Conservation (phyloP, 1,140 invertebrate genomes). For the Leucophenga varia region DNA sequence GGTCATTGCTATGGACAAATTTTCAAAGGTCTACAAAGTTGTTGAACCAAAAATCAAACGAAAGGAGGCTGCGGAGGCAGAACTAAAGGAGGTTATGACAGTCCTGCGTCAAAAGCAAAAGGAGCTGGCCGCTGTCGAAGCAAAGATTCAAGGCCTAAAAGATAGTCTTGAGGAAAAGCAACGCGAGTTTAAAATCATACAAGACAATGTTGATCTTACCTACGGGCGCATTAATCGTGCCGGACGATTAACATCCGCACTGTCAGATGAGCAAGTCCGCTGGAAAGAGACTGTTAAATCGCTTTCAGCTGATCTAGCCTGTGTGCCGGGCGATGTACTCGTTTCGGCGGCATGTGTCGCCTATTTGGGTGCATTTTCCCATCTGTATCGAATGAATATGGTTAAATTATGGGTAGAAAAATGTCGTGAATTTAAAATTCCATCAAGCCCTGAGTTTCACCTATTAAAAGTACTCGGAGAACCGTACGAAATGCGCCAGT, state of each 20-base stretch:
- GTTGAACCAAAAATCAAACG: conserved; percentile 83
- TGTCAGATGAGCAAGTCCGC: conserved; percentile 79
- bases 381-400: conserved; percentile 69
- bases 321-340: conserved; percentile 73
- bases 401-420: conserved; percentile 68
- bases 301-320: conserved; percentile 31
- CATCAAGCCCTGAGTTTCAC: conserved; percentile 68
- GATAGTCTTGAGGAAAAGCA: conserved; percentile 64
- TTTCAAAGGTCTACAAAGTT: conserved; percentile 77
- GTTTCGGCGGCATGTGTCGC: conserved; percentile 82
- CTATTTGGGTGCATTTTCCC: conserved; percentile 86
- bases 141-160: conserved; percentile 51
- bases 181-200: conserved; percentile 67
- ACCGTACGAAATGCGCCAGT: conserved; percentile 78
- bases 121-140: conserved; percentile 72
- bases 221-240: conserved; percentile 76
- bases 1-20: conserved; percentile 86
- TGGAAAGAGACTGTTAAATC: conserved; percentile 74
- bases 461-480: conserved; percentile 77
- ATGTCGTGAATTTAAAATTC: conserved; percentile 66
- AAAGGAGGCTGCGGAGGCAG: conserved; percentile 70
- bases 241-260: conserved; percentile 77
- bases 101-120: conserved; percentile 77
- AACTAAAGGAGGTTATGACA: conserved; percentile 74
- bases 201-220: conserved; percentile 76